A percentile compares a stretch with the other conserved stretches of the same genome.
Conservation (phyloP, 2,797 vertebrate species). For the Huso huso region DNA sequence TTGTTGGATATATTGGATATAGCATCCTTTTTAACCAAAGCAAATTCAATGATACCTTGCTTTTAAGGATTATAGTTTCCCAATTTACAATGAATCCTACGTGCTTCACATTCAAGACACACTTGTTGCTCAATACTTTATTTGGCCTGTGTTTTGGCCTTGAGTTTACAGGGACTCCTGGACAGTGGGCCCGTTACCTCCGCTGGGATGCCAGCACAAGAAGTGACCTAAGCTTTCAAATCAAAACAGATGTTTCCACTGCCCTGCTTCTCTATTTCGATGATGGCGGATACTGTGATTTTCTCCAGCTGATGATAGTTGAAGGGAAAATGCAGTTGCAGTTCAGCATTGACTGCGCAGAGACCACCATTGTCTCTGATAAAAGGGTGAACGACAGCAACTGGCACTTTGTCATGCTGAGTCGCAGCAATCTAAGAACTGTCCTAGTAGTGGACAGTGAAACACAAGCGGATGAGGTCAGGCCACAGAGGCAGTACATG, state of each 20-base stretch:
- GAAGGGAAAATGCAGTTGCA: constrained; percentile 79
- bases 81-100: constrained; percentile 58
- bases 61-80: constrained; percentile 39
- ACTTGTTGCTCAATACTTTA: constrained; percentile 72
- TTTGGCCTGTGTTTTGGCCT: constrained; percentile 72
- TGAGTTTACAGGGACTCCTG: constrained; percentile 88
- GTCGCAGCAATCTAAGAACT: constrained; percentile 75
- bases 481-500: constrained; percentile 82
- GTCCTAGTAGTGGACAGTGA: constrained; percentile 78
- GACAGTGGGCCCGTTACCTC: constrained; percentile 90
- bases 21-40: constrained; percentile 32
- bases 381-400: constrained; percentile 81
- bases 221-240: constrained; percentile 88
- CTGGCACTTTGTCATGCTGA: constrained; percentile 86
- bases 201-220: constrained; percentile 92
- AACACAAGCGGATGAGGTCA: constrained; percentile 72
- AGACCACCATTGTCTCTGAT: constrained; percentile 70
- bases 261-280: constrained; percentile 91
- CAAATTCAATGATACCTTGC: constrained; percentile 44
- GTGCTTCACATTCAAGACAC: constrained; percentile 61
- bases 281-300: constrained; percentile 90
- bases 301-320: constrained; percentile 74
- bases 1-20: constrained; percentile 44
- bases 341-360: constrained; percentile 88
- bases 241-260: constrained; percentile 82